Conservation (phyloP, 1,140 invertebrate species). For the Drosophila carrolli region DNA sequence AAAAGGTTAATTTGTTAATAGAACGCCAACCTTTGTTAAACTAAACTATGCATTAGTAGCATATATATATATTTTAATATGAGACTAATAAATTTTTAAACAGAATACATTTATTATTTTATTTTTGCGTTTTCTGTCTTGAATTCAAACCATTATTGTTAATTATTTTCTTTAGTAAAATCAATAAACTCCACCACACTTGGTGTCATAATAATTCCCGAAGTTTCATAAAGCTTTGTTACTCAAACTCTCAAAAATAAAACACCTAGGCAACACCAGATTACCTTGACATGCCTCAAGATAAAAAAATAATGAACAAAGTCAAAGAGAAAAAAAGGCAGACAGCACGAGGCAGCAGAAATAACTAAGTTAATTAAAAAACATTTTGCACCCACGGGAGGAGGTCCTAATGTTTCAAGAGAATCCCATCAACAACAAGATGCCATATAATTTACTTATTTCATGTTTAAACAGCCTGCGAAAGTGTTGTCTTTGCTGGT, state of each 20-base stretch:
- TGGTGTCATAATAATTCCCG: background rate
- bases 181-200: background rate
- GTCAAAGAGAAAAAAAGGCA: conserved; percentile 26
- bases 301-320: conserved; percentile 16
- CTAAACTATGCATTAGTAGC: no score
- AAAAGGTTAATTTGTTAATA: no score
- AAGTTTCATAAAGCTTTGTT: background rate
- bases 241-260: background rate
- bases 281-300: background rate
- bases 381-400: conserved; percentile 40
- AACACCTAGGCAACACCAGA: background rate
- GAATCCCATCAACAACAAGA: conserved; percentile 22
- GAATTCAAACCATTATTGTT: background rate
- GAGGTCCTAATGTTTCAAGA: conserved; percentile 21
- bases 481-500: conserved; percentile 56
- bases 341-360: conserved; percentile 21
- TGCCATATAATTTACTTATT: conserved; percentile 76
- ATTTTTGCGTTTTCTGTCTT: no score
- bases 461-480: conserved; percentile 67
- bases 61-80: no score
- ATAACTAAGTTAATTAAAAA: conserved; percentile 76
- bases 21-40: no score
- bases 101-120: background rate
- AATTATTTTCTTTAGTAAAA: background rate
- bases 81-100: no score